Evolutionary conservation across 2,888 invertebrate species (phyloP).

Genomic region (Phania funesta): DNA sequence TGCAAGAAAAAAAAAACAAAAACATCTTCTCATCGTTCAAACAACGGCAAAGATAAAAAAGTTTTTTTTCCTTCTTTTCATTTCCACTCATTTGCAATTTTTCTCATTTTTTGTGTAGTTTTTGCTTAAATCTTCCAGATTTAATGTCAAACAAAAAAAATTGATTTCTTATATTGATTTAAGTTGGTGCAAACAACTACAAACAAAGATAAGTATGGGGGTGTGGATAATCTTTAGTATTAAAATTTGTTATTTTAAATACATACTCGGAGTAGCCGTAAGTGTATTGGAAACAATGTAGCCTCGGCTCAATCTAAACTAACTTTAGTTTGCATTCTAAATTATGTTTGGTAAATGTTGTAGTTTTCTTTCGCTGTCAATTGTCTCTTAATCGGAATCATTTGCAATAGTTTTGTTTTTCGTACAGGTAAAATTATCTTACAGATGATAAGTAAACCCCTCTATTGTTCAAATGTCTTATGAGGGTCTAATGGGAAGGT

Average conservation of each 20-base stretch:
- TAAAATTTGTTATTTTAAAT: conserved; percentile 23
- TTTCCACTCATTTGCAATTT: conserved; percentile 43
- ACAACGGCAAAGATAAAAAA: conserved; percentile 57
- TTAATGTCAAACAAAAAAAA: conserved; percentile 42
- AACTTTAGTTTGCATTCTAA: conserved; percentile 11
- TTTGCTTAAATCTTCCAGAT: conserved; percentile 25
- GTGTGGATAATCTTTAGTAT: conserved; percentile 26
- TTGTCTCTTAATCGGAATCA: neutral
- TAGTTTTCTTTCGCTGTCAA: neutral
- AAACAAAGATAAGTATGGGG: neutral
- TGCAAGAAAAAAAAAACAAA: conserved; percentile 26
- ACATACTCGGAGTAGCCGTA: neutral
- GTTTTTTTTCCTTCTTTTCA: neutral
- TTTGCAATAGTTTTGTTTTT: neutral
- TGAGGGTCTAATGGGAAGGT: no score
- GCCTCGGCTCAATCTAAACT: conserved; percentile 8
- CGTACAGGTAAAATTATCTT: neutral
- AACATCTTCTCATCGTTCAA: conserved; percentile 43
- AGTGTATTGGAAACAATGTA: conserved; percentile 24
- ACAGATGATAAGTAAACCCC: neutral
- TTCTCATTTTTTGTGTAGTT: neutral
- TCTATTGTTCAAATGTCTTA: neutral
- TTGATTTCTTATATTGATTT: neutral
- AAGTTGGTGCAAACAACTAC: neutral
- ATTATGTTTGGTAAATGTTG: conserved; percentile 7